Evolutionary conservation across 2,888 invertebrate genomes (phyloP), one percentile per base, ranked within the genome.

Genomic region (Pseudeuparius sepicola): DNA sequence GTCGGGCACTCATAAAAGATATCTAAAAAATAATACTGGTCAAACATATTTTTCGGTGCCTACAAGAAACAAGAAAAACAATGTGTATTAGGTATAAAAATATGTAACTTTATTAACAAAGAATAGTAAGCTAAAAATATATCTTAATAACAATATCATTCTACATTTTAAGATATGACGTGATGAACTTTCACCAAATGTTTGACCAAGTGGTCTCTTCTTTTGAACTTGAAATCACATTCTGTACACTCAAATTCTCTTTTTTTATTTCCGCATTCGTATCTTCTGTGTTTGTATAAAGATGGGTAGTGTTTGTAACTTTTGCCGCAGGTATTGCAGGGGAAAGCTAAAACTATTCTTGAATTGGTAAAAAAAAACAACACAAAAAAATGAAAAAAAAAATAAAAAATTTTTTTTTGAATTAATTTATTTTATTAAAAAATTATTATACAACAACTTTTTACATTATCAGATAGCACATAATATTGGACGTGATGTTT

Each of bases 231-330:
- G 13, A 40, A 44, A 3, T 25, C 14, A 25, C 42, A 44, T 28
- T 29, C 26, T 2, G 23, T 20, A 15, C 82, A 83, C 42, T 78
- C 75, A 64, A 81, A 82, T 37, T 77, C 69, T 1, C 81, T 81
- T 40, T 78, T 73, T 56, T 82, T 82, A n/a, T n/a, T n/a, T 2
- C 44, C 42, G 20, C 46, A 48, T 31, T 47, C 46, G 28, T 29
- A 48, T 40, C 38, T 48, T 11, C 28, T 30, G 14, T 48, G 48
- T 9, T 36, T 43, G 25, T 44, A 42, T 14, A 45, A 33, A 4
- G 51, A 51, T 18, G 43, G 44, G 27, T 37, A 34, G 31, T 46
- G 45, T 14, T 36, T 44, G 42, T 51, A 52, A 5, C 39, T 16
- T 35, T 43, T 46, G 9, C 39, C 36, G 34, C 52, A 52, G 5